Conservation (phyloP, 1,140 invertebrate genomes). For the Araneus ventricosus region DNA sequence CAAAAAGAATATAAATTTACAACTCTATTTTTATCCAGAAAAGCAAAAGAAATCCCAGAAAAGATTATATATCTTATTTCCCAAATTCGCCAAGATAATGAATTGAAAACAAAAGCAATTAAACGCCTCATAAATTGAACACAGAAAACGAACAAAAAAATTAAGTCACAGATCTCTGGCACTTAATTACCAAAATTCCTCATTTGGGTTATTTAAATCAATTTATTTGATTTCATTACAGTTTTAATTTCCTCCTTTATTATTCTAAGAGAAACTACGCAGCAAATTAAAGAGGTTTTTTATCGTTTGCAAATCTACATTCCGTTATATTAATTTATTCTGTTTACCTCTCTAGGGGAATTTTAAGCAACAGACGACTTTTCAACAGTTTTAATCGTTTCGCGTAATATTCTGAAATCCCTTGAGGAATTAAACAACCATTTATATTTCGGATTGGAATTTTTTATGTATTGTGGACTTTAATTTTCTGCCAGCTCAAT, state of each 20-base stretch:
- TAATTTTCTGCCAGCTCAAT: not conserved
- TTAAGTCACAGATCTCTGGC: not conserved
- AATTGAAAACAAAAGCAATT: conserved; percentile 58
- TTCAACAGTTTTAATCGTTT: conserved; percentile 46
- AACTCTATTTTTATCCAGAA: not conserved
- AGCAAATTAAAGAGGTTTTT: conserved; percentile 24
- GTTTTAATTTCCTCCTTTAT: conserved; percentile 27
- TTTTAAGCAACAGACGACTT: conserved; percentile 24
- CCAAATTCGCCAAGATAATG: conserved; percentile 41
- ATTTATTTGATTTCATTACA: conserved; percentile 54
- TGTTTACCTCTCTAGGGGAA: not conserved
- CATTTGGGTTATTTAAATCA: conserved; percentile 58
- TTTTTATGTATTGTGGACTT: not conserved
- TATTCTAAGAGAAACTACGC: conserved; percentile 26
- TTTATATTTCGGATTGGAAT: not conserved
- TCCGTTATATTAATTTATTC: conserved; percentile 59
- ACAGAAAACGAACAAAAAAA: not conserved
- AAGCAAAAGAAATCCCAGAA: not conserved
- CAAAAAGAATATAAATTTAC: no score
- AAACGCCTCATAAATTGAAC: conserved; percentile 51
- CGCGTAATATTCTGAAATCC: not conserved
- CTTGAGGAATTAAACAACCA: conserved; percentile 35
- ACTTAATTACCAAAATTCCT: conserved; percentile 59
- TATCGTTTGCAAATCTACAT: not conserved
- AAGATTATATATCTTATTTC: not conserved